Conservation (phyloP, 2,113 vertebrate species). For the Epinephelus cyanopodus region DNA sequence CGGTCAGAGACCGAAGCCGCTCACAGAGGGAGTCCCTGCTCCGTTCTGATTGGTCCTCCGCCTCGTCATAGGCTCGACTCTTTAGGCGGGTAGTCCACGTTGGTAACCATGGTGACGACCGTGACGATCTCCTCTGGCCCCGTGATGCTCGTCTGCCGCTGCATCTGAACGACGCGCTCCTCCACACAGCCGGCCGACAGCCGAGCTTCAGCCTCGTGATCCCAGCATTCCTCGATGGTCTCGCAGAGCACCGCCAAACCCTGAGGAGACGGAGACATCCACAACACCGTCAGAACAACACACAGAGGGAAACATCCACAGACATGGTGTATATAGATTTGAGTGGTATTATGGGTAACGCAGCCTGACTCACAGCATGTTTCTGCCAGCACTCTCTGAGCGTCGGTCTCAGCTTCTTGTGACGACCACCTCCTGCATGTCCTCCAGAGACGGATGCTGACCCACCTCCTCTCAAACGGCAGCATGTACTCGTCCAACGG, state of each 20-base stretch:
- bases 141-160: conserved; percentile 89
- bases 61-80: conserved; percentile 96
- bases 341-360: conserved; percentile 6
- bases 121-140: conserved; percentile 93
- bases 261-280: conserved; percentile 68
- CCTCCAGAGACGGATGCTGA: conserved; percentile 94
- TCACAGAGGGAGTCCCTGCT: conserved; percentile 18
- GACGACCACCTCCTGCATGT: conserved; percentile 98
- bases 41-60: conserved; percentile 65
- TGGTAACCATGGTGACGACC: conserved; percentile 97
- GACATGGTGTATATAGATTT: background rate
- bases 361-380: conserved; percentile 86
- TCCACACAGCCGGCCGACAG: conserved; percentile 94
- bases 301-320: background rate
- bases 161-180: conserved; percentile 94
- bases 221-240: conserved; percentile 96
- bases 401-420: conserved; percentile 93
- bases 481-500: conserved; percentile 94
- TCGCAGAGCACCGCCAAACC: conserved; percentile 93
- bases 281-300: background rate
- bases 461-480: conserved; percentile 96
- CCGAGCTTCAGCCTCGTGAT: conserved; percentile 94
- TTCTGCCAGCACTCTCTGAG: conserved; percentile 95
- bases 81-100: conserved; percentile 96
- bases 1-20: background rate